A percentile compares a stretch with the other conserved stretches of the same genome.
Evolutionary conservation across 2,797 vertebrate genomes (phyloP).

Genomic region (Enoplosus armatus): DNA sequence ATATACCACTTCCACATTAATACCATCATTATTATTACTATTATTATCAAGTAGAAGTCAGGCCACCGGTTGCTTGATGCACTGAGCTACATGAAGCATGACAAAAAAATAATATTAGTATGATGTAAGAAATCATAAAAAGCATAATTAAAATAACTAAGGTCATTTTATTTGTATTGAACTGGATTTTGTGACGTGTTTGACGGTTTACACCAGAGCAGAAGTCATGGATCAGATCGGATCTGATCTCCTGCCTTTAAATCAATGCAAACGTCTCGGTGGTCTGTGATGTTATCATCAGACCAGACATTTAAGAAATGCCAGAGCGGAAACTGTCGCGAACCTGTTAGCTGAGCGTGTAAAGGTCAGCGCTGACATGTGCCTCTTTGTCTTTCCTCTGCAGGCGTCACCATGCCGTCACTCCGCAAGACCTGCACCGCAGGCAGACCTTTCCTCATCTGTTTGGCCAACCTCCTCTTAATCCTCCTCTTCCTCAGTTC

Average conservation of each 20-base stretch:
- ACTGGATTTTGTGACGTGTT: too few species aligned
- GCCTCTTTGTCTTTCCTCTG: constrained; percentile 53
- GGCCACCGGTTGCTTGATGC: too few species aligned
- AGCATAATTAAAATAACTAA: too few species aligned
- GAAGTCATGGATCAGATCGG: not conserved
- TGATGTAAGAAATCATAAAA: too few species aligned
- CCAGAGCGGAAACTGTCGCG: constrained; percentile 26
- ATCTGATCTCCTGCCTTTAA: not conserved
- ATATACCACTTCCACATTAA: too few species aligned
- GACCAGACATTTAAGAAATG: constrained; percentile 45
- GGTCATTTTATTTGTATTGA: too few species aligned
- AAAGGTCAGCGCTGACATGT: constrained; percentile 69
- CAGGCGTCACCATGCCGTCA: constrained; percentile 79
- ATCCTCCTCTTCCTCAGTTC: constrained; percentile 78
- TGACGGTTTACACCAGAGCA: not conserved
- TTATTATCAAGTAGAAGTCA: too few species aligned
- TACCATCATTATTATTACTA: too few species aligned
- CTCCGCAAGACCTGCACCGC: constrained; percentile 64
- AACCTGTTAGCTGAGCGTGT: constrained; percentile 40
- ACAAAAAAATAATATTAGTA: too few species aligned
- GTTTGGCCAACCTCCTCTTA: constrained; percentile 78
- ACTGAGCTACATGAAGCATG: too few species aligned
- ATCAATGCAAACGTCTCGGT: not conserved
- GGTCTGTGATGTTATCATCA: constrained; percentile 30
- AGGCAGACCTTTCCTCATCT: constrained; percentile 75